Base-by-base conservation (phyloP, 2,797 vertebrate genomes). In the Phaenicophaeus curvirostris region DNA sequence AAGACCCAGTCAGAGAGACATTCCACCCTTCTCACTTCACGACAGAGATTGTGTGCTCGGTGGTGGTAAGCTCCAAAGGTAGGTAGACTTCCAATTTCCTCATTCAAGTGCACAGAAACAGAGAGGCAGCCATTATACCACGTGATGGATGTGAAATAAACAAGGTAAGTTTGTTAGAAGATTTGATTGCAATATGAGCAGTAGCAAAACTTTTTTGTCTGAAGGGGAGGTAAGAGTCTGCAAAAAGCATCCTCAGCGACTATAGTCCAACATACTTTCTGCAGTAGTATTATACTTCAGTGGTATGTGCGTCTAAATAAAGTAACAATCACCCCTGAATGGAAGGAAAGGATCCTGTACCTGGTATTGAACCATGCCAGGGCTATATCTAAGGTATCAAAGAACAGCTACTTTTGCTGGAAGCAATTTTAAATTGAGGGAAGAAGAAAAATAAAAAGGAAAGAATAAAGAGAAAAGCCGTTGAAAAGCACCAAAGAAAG, bases 401-500 rank as follows among this genome's bases (percentile, higher is more conserved):
- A 80, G 50, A 80, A 53, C 79, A 90, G 42, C 73, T 89, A 59
- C 72, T 94, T 95, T 80, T 90, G 58, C 75, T 92, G 54, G 39
- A 81, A 87, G 58, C 30, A 83, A 83, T 84, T 85, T 75, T 69
- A 87, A 90, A 86, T 75, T 51, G 46, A 46, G 30, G 11, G 4
- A 28, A 50, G 31, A 8, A 6, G 12, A 2, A 23, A 53, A 11
- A 15, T 13, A 19, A 25, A 12, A 14, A 11, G 7, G 37, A 48
- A 37, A 18, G 24, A 63, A 30, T 53, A 61, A 68, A 65, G 24
- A 61, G 18, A 89, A 93, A 90, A 90, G 80, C 86, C 74, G 61
- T 55, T 92, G 73, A 91, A 96, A 93, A 93, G 71, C 82, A 86
- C 69, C 54, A 86, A 89, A 95, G 79, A 73, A 94, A 93, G 62